Base-by-base conservation (phyloP, 2,888 invertebrate genomes). In the Atrina japonica region DNA sequence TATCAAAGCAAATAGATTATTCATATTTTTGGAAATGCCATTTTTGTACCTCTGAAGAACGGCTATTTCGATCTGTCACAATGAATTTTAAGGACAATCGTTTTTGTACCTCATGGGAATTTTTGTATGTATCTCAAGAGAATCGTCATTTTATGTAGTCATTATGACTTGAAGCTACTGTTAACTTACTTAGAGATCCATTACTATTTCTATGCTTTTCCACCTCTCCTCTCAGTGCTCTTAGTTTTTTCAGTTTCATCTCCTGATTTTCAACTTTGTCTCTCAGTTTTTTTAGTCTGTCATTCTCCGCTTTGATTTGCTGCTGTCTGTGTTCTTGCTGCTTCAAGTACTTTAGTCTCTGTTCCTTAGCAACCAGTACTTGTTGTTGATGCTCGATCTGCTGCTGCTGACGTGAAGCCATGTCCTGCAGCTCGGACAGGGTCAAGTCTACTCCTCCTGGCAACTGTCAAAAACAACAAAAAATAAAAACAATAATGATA, bases 341-440 rank as follows among this genome's bases (percentile, higher is more conserved):
- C 92, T 97, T 97, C 87, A 98, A 94, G 93, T 96, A 97, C 90
- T 97, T 94, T 91, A 97, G 93, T 88, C 97, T 93, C 92, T 97
- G 96, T 92, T 97, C 97, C 92, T 96, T 96, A 88, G 96, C 96
- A 88, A 96, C 95, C 90, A 97, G 93, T 92, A 96, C 93, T 81
- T 91, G 94, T 91, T 96, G 96, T 93, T 98, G 98, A 90, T 96
- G 95, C 93, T 97, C 97, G 91, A 98, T 97, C 94, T 98, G 97
- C 92, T 97, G 96, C 93, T 98, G 97, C 93, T 98, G 98, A 90
- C 97, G 94, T 91, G 96, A 94, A 91, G 98, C 98, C 97, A 98
- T 97, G 92, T 97, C 97, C 93, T 97, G 97, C 93, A 98, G 95
- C 94, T 98, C 97, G 92, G 95, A 94, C 93, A 97, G 81, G 59